Conservation (phyloP, 2,113 vertebrate species). For the Podiceps cristatus region DNA sequence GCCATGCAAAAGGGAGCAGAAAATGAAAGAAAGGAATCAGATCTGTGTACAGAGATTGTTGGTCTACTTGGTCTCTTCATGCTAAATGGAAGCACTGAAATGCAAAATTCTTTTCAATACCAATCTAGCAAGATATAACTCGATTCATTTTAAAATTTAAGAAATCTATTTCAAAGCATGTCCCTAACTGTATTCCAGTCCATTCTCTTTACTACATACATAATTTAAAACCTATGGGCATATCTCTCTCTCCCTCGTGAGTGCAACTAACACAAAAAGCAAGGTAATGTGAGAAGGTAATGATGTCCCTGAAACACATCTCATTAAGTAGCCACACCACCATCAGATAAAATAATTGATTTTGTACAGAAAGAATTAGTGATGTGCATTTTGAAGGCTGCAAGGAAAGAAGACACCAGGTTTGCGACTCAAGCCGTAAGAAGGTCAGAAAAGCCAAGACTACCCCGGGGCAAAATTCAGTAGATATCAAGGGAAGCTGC, state of each 20-base stretch:
- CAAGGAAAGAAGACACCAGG: accelerated
- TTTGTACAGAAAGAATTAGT: neutral
- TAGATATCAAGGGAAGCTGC: neutral
- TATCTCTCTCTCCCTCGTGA: neutral
- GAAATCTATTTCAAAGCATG: neutral
- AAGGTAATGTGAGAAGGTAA: neutral
- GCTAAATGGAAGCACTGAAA: neutral
- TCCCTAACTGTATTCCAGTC: neutral
- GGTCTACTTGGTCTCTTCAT: neutral
- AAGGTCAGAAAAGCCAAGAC: neutral
- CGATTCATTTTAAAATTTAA: neutral
- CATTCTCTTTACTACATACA: neutral
- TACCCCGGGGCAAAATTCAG: neutral
- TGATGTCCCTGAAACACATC: neutral
- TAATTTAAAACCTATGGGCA: neutral
- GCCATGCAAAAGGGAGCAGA: neutral
- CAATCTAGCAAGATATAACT: neutral
- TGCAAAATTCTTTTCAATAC: neutral
- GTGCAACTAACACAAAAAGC: neutral
- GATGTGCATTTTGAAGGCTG: neutral
- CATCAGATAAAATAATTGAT: neutral
- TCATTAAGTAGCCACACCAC: neutral
- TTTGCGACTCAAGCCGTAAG: neutral
- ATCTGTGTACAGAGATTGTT: neutral
- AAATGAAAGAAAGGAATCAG: neutral